Percentiles rank a stretch among this genome's conserved stretches.
Conservation (phyloP, 2,113 vertebrate genomes). For the Chloropsis cyanopogon region DNA sequence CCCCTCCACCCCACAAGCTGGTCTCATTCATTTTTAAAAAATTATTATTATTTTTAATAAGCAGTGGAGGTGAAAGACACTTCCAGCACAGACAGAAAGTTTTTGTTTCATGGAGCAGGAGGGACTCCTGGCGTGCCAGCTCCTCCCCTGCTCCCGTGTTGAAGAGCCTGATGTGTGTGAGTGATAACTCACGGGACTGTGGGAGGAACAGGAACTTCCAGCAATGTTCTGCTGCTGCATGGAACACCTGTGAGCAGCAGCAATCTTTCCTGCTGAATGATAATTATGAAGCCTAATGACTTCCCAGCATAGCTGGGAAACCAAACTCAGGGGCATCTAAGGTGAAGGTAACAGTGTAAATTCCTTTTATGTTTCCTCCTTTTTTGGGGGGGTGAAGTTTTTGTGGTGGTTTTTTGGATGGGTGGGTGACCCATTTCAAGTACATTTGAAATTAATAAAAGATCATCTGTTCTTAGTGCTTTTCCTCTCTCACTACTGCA, state of each 20-base stretch:
- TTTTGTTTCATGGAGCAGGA: background rate
- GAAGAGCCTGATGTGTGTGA: background rate
- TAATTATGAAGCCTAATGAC: background rate
- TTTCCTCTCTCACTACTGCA: background rate
- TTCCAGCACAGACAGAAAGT: background rate
- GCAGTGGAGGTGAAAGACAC: background rate
- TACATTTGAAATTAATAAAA: background rate
- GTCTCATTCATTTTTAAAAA: background rate
- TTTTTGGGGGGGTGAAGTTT: background rate
- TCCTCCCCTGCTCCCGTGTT: background rate
- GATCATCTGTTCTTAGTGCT: background rate
- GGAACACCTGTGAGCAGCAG: background rate
- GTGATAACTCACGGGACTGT: background rate
- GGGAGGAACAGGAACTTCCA: background rate
- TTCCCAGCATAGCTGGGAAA: background rate
- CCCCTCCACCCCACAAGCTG: no score
- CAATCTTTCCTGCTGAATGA: background rate
- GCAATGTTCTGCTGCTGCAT: background rate
- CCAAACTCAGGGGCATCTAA: background rate
- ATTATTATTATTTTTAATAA: background rate
- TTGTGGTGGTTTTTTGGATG: accelerated
- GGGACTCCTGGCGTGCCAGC: background rate
- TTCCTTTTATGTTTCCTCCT: background rate
- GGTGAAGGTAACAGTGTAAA: background rate
- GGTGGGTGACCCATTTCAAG: background rate